A percentile compares a stretch with the other conserved stretches of the same genome.
Conservation (phyloP, 2,888 invertebrate genomes). For the Amphipoea oculea region DNA sequence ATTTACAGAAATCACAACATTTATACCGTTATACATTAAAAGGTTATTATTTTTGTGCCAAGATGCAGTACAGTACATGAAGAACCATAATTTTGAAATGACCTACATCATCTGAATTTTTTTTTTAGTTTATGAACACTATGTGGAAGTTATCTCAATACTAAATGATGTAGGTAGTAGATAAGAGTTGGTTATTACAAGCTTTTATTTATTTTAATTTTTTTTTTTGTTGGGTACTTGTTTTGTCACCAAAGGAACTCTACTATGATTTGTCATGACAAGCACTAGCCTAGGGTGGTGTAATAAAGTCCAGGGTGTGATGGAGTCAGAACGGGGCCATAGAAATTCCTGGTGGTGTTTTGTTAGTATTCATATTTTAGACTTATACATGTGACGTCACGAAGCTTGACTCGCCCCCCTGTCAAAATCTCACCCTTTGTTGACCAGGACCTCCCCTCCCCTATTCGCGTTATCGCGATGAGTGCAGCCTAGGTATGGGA, state of each 20-base stretch:
- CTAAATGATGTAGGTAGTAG: neutral
- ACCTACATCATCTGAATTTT: neutral
- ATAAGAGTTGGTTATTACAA: neutral
- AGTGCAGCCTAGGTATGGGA: neutral
- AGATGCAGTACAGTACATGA: constrained; percentile 25
- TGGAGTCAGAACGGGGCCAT: neutral
- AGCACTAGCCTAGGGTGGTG: neutral
- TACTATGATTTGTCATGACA: neutral
- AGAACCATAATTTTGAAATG: constrained; percentile 15
- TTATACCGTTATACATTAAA: constrained; percentile 71
- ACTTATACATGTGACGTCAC: neutral
- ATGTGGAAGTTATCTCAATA: neutral
- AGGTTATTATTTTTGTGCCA: constrained; percentile 48
- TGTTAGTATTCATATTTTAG: neutral
- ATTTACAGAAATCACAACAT: constrained; percentile 80
- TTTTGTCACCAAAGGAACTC: neutral
- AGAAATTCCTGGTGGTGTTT: neutral
- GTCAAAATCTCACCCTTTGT: neutral
- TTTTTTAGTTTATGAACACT: constrained; percentile 1
- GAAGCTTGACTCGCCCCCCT: neutral
- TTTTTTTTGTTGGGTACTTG: neutral
- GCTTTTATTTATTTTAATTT: neutral
- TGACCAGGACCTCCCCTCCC: neutral
- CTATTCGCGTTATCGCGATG: neutral
- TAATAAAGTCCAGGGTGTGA: neutral